These are phyloP conservation scores for Steatocranus sp. DNA, from an alignment of 2,797 vertebrate genomes.

Conservation along the genomic window DNA sequence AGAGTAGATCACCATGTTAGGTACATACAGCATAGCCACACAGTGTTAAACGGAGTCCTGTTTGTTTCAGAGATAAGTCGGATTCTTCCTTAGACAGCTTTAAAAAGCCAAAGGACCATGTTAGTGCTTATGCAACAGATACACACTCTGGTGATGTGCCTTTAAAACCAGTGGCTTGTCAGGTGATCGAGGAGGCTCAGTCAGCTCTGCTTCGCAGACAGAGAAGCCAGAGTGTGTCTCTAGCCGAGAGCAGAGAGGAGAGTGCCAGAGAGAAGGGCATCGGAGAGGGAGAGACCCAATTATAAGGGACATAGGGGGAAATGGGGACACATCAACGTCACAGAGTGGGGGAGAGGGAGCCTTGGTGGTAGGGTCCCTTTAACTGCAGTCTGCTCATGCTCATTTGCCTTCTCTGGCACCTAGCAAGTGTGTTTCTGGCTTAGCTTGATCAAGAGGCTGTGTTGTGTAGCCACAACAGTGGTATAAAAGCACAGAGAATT, in stretches of 20 bases:
- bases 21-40: not conserved
- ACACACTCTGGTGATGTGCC: constrained; percentile 68
- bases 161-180: constrained; percentile 80
- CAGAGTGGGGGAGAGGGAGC: constrained; percentile 22
- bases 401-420: constrained; percentile 40
- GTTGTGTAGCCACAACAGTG: constrained; percentile 83
- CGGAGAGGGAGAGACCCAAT: constrained; percentile 56
- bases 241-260: constrained; percentile 32
- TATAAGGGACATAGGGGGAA: constrained; percentile 59
- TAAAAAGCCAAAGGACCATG: constrained; percentile 24
- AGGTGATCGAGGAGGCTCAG: constrained; percentile 75
- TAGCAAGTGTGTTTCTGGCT: constrained; percentile 70
- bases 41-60: not conserved
- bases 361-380: constrained; percentile 51
- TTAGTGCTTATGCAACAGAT: constrained; percentile 61
- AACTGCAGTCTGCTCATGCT: constrained; percentile 62
- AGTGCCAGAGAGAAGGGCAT: constrained; percentile 34
- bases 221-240: constrained; percentile 55
- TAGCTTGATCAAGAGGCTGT: constrained; percentile 81
- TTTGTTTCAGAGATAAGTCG: not conserved
- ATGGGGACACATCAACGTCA: constrained; percentile 56
- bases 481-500: constrained; percentile 84
- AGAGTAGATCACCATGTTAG: not conserved
- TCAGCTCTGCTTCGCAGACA: constrained; percentile 63
- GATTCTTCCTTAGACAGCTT: not conserved